Evolutionary conservation across 2,797 vertebrate genomes (phyloP).

Genomic region (Molossus molossus): DNA sequence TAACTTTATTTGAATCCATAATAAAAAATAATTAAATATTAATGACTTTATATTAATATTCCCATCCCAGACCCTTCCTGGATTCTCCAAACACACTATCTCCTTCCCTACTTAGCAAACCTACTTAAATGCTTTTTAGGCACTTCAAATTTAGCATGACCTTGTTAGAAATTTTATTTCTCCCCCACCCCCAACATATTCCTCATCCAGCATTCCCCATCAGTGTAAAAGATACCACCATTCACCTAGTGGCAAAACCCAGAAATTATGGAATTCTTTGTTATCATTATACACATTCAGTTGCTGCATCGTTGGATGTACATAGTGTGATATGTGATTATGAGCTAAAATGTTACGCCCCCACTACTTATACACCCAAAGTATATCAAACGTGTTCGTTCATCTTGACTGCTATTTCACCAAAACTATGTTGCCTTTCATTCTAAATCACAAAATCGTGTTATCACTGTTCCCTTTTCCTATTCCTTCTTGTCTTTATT

Average conservation of each 20-base stretch:
- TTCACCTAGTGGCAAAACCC: background rate
- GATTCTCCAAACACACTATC: background rate
- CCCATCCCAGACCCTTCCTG: background rate
- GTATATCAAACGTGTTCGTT: background rate
- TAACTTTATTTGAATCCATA: background rate
- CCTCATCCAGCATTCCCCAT: background rate
- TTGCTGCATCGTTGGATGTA: background rate
- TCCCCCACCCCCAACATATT: background rate
- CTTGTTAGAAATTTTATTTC: background rate
- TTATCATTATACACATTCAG: background rate
- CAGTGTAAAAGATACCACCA: background rate
- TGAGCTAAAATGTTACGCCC: background rate
- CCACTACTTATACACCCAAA: background rate
- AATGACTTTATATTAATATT: background rate
- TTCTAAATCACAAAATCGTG: background rate
- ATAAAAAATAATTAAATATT: background rate
- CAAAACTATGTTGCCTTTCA: background rate
- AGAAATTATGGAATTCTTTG: background rate
- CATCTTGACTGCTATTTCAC: background rate
- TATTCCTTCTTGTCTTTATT: background rate
- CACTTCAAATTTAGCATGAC: background rate
- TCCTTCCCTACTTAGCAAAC: background rate
- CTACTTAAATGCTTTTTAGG: background rate
- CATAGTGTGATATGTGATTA: background rate
- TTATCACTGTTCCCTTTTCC: background rate